phyloP scores from a whole-genome alignment of 2,888 invertebrate species.

The Matsumyia berberina region DNA sequence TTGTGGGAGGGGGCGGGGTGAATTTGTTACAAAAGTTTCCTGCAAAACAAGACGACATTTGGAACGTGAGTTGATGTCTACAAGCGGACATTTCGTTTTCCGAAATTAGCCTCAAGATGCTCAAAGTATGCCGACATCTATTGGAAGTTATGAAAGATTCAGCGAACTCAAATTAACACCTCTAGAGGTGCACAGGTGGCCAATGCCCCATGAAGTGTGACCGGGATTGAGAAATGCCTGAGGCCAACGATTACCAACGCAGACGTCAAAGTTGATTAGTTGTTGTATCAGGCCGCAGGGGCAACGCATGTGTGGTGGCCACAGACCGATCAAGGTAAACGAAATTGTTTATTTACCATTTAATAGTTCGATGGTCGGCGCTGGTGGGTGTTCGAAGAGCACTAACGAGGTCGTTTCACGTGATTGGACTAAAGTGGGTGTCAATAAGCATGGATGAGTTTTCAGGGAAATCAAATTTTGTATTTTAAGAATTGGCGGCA shows the following conservation, averaged over 20 bases:
- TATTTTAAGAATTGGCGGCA: too few species aligned
- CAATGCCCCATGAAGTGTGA: constrained; percentile 39
- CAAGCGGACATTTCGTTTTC: not conserved
- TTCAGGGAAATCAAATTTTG: not conserved
- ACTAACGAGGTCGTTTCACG: constrained; percentile 6
- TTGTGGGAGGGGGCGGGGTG: not conserved
- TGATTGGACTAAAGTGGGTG: not conserved
- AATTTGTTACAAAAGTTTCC: not conserved
- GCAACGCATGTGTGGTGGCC: not conserved
- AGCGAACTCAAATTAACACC: constrained; percentile 44
- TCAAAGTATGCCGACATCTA: not conserved
- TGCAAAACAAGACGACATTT: constrained; percentile 15
- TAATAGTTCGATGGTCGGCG: not conserved
- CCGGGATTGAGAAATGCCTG: constrained; percentile 35
- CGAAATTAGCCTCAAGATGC: too few species aligned
- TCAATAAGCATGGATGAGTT: not conserved
- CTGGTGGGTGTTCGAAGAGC: not conserved
- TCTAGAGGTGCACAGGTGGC: not conserved
- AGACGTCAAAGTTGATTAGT: not conserved
- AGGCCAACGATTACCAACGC: too few species aligned
- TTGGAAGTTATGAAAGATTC: constrained; percentile 24
- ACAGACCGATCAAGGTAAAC: constrained; percentile 22
- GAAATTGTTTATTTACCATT: constrained; percentile 9
- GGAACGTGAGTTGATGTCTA: not conserved
- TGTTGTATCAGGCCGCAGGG: not conserved